Base-by-base conservation (phyloP, 2,113 vertebrate species). In the Pseudorectes ferrugineus region DNA sequence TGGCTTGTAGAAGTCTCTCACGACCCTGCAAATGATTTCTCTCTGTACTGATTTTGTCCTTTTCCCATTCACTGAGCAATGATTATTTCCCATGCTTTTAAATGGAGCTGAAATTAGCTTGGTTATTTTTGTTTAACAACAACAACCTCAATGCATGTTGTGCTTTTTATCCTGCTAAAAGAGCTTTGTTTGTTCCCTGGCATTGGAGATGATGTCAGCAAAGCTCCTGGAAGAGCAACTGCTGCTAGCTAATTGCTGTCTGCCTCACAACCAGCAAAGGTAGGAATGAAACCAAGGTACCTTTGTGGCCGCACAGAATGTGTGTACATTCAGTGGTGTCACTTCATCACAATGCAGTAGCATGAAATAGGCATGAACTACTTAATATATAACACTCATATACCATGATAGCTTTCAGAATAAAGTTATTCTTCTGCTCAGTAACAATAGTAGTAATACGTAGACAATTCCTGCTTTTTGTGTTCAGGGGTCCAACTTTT, bases 91-190 rank as follows among this genome's bases (percentile, higher is more conserved):
- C 93, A 84, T 97, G 95, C 91, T 92, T 97, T 96, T 97, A 97
- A 95, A 96, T 84, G 86, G 95, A 91, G 92, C 95, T 96, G 95
- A 96, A 97, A 97, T 97, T 96, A 97, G 95, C 95, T 88, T 96
- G 94, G 96, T 97, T 97, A 97, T 97, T 97, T 97, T 97, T 97
- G 95, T 97, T 97, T 97, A 97, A 96, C 94, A 97, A 96, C 95
- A 95, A 94, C 93, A 93, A 94, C 91, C 92, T 95, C 95, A 52
- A 92, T 97, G 86, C 92, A 92, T 95, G 92, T 96, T 84, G 68
- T 94, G 95, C 93, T 95, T 96, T 96, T 96, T 96, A 95, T 95
- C 78, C 94, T 58, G 84, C 68, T 92, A 71, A 94, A 95, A 92
- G 92, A 94, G 94, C 95, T 96, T 97, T 95, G 88, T 96, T 97